phyloP scores from a whole-genome alignment of 2,888 invertebrate genomes.

The Ashinkailepas kermadecensis region DNA sequence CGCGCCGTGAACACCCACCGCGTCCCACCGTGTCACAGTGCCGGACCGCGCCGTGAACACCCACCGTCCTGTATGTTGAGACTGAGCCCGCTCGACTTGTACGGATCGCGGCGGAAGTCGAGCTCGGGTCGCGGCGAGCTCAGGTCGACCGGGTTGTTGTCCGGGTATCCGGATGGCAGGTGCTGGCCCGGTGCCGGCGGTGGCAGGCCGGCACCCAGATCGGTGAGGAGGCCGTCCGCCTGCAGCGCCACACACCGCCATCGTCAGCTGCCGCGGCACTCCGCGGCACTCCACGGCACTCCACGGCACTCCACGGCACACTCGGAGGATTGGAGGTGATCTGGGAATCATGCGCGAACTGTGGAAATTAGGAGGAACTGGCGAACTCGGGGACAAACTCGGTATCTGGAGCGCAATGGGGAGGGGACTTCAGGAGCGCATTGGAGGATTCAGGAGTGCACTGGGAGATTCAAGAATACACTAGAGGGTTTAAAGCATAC shows the following conservation, averaged over 20 bases:
- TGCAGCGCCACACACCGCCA: neutral
- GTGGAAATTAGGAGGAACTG: too few relatives aligned
- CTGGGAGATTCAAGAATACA: too few relatives aligned
- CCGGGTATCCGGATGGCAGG: constrained; percentile 29
- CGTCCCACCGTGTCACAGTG: neutral
- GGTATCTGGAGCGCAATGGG: too few relatives aligned
- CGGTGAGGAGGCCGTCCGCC: constrained; percentile 2
- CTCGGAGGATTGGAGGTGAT: too few relatives aligned
- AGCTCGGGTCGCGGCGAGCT: constrained; percentile 34
- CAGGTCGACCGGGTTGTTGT: constrained; percentile 35
- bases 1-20: neutral
- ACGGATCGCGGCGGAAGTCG: constrained; percentile 26
- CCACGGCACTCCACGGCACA: too few relatives aligned
- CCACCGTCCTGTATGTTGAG: constrained; percentile 24
- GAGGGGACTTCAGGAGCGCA: too few relatives aligned
- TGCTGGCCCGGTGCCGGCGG: constrained; percentile 10
- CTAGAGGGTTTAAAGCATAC: too few relatives aligned
- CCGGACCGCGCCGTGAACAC: neutral
- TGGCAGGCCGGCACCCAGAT: neutral
- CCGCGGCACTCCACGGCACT: too few relatives aligned
- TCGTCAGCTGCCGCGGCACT: neutral
- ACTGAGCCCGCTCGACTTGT: constrained; percentile 29
- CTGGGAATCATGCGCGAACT: too few relatives aligned
- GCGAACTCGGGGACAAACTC: too few relatives aligned
- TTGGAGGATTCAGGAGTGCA: too few relatives aligned